Evolutionary conservation across 1,140 invertebrate genomes (phyloP).

Genomic region (Linepithema humile): DNA sequence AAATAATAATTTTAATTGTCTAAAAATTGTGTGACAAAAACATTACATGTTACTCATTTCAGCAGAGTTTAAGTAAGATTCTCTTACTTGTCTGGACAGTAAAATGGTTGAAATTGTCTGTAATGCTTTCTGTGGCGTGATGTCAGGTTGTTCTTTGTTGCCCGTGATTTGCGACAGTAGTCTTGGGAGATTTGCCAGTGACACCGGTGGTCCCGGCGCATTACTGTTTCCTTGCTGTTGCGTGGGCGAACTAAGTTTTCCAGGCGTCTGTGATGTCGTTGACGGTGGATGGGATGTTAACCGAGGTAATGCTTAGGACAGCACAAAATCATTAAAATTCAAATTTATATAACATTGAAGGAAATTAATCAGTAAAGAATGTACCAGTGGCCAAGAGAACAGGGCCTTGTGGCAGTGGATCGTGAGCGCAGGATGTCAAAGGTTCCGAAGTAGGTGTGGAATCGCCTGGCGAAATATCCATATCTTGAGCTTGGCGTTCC

Average conservation of each 20-base stretch:
- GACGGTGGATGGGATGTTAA: slow-evolving; percentile 86
- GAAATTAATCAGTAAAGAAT: slow-evolving; percentile 25
- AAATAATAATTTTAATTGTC: background rate
- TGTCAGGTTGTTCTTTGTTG: slow-evolving; percentile 84
- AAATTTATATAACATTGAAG: too few relatives aligned
- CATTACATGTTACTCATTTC: background rate
- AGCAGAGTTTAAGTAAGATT: background rate
- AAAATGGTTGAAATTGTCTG: slow-evolving; percentile 86
- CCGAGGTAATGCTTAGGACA: slow-evolving; percentile 88
- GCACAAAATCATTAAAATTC: slow-evolving; percentile 9
- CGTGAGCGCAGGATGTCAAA: slow-evolving; percentile 78
- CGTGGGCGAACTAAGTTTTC: slow-evolving; percentile 83
- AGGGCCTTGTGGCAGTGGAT: slow-evolving; percentile 84
- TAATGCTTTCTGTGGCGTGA: slow-evolving; percentile 86
- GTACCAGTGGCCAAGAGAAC: slow-evolving; percentile 87
- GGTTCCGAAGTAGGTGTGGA: slow-evolving; percentile 92
- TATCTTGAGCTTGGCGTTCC: slow-evolving; percentile 87
- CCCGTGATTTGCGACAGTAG: slow-evolving; percentile 85
- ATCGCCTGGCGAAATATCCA: slow-evolving; percentile 94
- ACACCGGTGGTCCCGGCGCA: slow-evolving; percentile 85
- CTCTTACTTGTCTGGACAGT: slow-evolving; percentile 83
- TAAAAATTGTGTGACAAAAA: background rate
- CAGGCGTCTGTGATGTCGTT: slow-evolving; percentile 79
- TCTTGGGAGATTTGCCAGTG: slow-evolving; percentile 83
- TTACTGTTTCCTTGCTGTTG: slow-evolving; percentile 83